These are phyloP conservation scores for Dicentrarchus labrax DNA, from an alignment of 2,113 vertebrate species.

Conservation along the genomic window DNA sequence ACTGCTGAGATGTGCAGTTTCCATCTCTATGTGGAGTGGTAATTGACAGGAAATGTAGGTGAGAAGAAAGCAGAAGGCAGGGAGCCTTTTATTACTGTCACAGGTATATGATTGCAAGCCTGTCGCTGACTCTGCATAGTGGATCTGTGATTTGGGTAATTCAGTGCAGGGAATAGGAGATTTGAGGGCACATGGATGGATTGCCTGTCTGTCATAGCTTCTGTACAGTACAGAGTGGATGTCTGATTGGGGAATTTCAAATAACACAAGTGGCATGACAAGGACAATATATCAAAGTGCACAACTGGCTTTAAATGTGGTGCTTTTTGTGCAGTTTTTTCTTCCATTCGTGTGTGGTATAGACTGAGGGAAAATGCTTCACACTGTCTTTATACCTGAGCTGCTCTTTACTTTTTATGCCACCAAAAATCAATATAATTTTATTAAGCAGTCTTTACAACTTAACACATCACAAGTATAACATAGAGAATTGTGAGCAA, in stretches of 20 bases:
- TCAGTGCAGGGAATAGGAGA: constrained; percentile 56
- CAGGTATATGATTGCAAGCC: constrained; percentile 61
- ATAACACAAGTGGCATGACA: constrained; percentile 36
- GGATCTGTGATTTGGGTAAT: constrained; percentile 58
- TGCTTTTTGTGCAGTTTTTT: constrained; percentile 17
- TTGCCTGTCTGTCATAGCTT: constrained; percentile 55
- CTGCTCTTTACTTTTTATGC: neutral
- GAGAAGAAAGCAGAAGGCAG: constrained; percentile 54
- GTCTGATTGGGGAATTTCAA: constrained; percentile 44
- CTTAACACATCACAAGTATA: neutral
- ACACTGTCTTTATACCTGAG: neutral
- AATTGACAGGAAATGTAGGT: constrained; percentile 76
- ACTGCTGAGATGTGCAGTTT: constrained; percentile 73
- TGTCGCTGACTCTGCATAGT: constrained; percentile 69
- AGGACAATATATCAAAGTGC: constrained; percentile 42
- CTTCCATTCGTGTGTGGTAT: neutral
- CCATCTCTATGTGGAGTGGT: constrained; percentile 54
- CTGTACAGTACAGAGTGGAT: constrained; percentile 33
- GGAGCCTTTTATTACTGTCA: constrained; percentile 62
- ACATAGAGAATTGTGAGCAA: neutral
- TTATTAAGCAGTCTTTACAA: neutral
- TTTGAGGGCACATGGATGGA: constrained; percentile 44
- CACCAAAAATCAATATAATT: neutral
- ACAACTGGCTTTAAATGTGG: constrained; percentile 17
- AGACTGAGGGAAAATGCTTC: neutral